These are phyloP conservation scores for Phytoseiulus persimilis DNA, from an alignment of 2,888 invertebrate species.

Conservation along the genomic window DNA sequence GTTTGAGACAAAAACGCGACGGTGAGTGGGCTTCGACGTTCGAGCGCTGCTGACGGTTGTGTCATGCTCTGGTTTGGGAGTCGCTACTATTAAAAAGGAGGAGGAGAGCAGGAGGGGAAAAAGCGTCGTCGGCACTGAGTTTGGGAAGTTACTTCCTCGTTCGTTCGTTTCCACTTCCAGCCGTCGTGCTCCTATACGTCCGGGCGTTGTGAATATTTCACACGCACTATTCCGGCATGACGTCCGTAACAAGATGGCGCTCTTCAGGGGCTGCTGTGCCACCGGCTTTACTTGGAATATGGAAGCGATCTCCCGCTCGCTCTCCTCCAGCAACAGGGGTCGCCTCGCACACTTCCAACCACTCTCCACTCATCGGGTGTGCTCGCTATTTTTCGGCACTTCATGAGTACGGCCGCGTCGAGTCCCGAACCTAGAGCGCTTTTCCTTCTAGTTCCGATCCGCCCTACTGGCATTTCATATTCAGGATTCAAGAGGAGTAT, in stretches of 20 bases:
- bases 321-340: background rate
- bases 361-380: background rate
- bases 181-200: background rate
- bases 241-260: background rate
- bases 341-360: background rate
- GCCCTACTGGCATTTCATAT: background rate
- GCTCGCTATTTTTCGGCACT: background rate
- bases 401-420: background rate
- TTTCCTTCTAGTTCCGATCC: background rate
- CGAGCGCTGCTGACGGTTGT: background rate
- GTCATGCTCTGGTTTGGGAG: background rate
- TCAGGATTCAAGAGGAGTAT: background rate
- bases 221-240: background rate
- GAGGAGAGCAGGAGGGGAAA: background rate
- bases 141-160: background rate
- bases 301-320: background rate
- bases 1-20: background rate
- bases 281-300: background rate
- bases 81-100: background rate
- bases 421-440: background rate
- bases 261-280: background rate
- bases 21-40: background rate
- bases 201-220: background rate
- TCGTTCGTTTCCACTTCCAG: background rate
- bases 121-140: background rate